phyloP scores from a whole-genome alignment of 2,797 vertebrate genomes.

The Nasua narica region DNA sequence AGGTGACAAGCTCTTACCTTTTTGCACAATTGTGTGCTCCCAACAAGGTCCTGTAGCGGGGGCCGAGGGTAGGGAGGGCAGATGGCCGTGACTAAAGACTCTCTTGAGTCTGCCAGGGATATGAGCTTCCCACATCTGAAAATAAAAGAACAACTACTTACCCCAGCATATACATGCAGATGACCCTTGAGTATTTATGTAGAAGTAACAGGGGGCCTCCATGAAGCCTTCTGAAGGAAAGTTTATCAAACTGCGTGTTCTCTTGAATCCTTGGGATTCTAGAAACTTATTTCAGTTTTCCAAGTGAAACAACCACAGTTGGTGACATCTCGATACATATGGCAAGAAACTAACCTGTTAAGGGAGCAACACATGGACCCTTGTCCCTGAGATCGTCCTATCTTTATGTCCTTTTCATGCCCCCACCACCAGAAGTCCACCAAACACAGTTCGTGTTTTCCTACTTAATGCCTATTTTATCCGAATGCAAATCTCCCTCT shows the following conservation, averaged over 20 bases:
- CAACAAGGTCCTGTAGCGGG: neutral
- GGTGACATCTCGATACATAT: neutral
- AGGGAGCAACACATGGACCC: neutral
- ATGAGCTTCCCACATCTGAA: neutral
- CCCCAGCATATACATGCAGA: neutral
- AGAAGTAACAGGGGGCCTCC: neutral
- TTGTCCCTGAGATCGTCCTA: neutral
- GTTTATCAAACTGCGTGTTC: neutral
- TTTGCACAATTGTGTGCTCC: neutral
- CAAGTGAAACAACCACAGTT: neutral
- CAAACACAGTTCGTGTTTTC: neutral
- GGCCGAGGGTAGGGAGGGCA: neutral
- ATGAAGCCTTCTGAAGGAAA: neutral
- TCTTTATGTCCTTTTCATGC: neutral
- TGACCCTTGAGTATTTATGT: constrained; percentile 10
- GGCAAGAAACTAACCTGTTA: neutral
- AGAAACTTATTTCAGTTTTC: neutral
- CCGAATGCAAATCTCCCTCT: neutral
- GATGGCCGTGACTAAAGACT: neutral
- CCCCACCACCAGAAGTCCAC: neutral
- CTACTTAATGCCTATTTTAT: neutral
- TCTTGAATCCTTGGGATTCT: neutral
- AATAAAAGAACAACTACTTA: constrained; percentile 3
- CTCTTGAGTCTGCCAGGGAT: neutral
- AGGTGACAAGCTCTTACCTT: neutral